Base-by-base conservation (phyloP, 2,113 vertebrate genomes). In the Misgurnus anguillicaudatus region DNA sequence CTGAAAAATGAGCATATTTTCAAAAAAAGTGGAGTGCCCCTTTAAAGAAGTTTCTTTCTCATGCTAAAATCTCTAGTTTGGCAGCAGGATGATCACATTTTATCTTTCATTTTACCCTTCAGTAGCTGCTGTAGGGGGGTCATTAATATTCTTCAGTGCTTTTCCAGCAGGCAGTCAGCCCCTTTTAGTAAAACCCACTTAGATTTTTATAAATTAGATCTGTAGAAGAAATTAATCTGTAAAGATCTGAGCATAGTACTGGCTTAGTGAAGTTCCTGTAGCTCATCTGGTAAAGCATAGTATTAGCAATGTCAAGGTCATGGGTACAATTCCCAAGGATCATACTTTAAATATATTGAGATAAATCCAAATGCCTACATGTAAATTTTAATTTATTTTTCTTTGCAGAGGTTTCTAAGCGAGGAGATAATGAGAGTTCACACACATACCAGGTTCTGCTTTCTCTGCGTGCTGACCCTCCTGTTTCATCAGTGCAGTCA, bases 401-500 rank as follows among this genome's bases (percentile, higher is more conserved):
- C 10, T 66, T 45, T 48, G 4, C 86, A 93, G 93, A 87, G 84
- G 85, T 87, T 80, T 81, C 80, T 81, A 85, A 88, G 85, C 79
- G 42, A 87, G 75, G 81, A 87, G 85, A 91, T 82, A 88, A 99
- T 99, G 98, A 95, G 94, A 92, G 96, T 98, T 89, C 96, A 96
- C 84, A 87, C 94, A 86, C 96, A 97, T 92, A 96, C 97, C 80
- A 95, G 94, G 89, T 96, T 99, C 89, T 98, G 97, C 90, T 93
- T 99, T 92, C 94, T 99, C 90, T 98, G 97, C 88, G 93, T 98
- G 91, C 91, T 99, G 91, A 97, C 96, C 64, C 95, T 98, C 89
- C 84, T 97, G 84, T 95, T 96, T 87, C 95, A 97, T 88, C 96
- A 96, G 70, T 96, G 95, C 89, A 94, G 90, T 91, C 95, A 94